phyloP scores from a whole-genome alignment of 2,797 vertebrate genomes.

The Urophycis tenuis region DNA sequence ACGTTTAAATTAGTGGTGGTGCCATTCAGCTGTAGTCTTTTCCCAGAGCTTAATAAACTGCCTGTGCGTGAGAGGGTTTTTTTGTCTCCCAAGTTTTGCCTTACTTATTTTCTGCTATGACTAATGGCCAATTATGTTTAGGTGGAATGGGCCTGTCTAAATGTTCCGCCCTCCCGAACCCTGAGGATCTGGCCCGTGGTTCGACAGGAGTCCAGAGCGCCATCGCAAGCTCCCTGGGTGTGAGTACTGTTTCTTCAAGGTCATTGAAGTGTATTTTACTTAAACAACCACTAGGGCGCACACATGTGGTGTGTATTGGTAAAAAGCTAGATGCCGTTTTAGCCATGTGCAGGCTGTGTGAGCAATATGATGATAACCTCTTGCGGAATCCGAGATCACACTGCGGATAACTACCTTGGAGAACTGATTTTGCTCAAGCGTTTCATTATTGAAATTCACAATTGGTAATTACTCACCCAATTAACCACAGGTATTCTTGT shows the following conservation, averaged over 20 bases:
- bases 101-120: not conserved
- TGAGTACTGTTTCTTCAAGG: constrained; percentile 57
- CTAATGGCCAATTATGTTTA: constrained; percentile 38
- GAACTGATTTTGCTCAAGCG: constrained; percentile 75
- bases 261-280: not conserved
- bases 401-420: constrained; percentile 78
- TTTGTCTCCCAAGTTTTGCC: no score
- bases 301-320: no score
- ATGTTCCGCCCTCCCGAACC: constrained; percentile 85
- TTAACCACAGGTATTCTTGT: not conserved
- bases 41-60: no score
- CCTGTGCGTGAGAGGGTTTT: no score
- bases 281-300: no score
- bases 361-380: constrained; percentile 76
- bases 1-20: no score
- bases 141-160: constrained; percentile 82
- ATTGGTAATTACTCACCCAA: not conserved
- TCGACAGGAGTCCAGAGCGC: constrained; percentile 90
- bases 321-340: no score
- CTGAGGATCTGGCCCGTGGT: constrained; percentile 85
- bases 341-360: constrained; percentile 32
- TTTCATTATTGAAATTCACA: not conserved
- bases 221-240: constrained; percentile 84
- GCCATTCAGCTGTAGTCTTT: no score
- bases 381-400: constrained; percentile 59